Percentiles rank a stretch among this genome's conserved stretches.
These are phyloP conservation scores for Cynaeus angustus DNA, from an alignment of 2,888 invertebrate genomes.

Conservation along the genomic window DNA sequence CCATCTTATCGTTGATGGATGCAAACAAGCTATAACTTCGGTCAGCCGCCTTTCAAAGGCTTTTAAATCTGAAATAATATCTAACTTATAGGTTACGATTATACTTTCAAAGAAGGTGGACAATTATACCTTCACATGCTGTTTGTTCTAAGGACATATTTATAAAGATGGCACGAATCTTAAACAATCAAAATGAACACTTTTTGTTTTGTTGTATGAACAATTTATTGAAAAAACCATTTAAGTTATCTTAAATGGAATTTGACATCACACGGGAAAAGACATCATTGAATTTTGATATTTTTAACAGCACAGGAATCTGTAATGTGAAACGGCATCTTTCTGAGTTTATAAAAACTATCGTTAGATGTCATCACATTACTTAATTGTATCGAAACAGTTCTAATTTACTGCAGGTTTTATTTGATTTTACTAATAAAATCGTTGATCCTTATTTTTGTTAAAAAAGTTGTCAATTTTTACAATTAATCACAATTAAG, in stretches of 20 bases:
- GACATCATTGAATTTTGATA: constrained; percentile 38
- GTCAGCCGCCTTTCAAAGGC: constrained; percentile 97
- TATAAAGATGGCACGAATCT: constrained; percentile 19
- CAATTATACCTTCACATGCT: constrained; percentile 87
- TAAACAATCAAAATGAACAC: constrained; percentile 4
- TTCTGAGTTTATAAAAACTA: not conserved
- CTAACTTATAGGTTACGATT: constrained; percentile 68
- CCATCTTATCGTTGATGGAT: constrained; percentile 96
- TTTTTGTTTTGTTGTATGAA: constrained; percentile 18
- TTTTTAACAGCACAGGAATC: constrained; percentile 11
- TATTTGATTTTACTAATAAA: too few relatives aligned
- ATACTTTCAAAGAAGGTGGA: constrained; percentile 50
- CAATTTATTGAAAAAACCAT: constrained; percentile 26
- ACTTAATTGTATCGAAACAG: too few relatives aligned
- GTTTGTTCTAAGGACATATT: constrained; percentile 90
- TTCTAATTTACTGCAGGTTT: too few relatives aligned
- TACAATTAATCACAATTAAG: too few relatives aligned
- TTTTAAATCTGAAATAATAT: constrained; percentile 87
- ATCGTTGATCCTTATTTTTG: too few relatives aligned
- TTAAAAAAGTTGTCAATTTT: too few relatives aligned
- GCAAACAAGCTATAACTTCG: constrained; percentile 96
- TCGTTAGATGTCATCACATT: not conserved
- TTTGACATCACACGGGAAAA: constrained; percentile 20
- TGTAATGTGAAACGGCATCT: not conserved
- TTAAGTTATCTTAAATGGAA: constrained; percentile 27